phyloP scores from a whole-genome alignment of 2,888 invertebrate species.

The Lagria hirta region DNA sequence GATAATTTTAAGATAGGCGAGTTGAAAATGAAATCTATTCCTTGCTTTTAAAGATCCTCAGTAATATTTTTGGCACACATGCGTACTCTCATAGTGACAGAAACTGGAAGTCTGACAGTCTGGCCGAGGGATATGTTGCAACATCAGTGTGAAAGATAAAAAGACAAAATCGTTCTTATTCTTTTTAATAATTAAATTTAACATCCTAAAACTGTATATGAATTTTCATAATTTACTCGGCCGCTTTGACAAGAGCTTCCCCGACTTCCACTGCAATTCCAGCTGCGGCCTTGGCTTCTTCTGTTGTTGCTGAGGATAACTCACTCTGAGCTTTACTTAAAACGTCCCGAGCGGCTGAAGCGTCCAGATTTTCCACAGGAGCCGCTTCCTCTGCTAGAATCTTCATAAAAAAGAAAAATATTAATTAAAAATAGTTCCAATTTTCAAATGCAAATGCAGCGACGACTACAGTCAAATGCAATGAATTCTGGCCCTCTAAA shows the following conservation, averaged over 20 bases:
- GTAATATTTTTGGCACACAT: too few relatives aligned
- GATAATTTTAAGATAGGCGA: too few relatives aligned
- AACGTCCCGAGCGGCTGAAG: conserved; percentile 77
- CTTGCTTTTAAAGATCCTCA: too few relatives aligned
- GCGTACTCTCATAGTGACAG: too few relatives aligned
- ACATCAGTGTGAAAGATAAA: too few relatives aligned
- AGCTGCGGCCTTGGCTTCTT: conserved; percentile 85
- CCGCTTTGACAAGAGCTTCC: conserved; percentile 89
- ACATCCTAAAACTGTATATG: conserved; percentile 14
- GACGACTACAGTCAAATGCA: too few relatives aligned
- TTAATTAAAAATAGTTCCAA: conserved; percentile 6
- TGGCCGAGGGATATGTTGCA: too few relatives aligned
- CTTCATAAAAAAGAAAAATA: conserved; percentile 53
- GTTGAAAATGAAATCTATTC: too few relatives aligned
- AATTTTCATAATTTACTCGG: conserved; percentile 55
- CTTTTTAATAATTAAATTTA: conserved; percentile 21
- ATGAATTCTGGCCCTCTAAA: too few relatives aligned
- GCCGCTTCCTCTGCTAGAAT: conserved; percentile 96
- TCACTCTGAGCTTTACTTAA: conserved; percentile 82
- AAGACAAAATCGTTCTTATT: conserved; percentile 6
- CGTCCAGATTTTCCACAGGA: conserved; percentile 79
- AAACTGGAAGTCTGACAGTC: too few relatives aligned
- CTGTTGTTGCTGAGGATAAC: conserved; percentile 75
- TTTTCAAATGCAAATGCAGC: too few relatives aligned
- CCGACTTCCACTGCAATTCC: conserved; percentile 92